Percentiles rank a stretch among this genome's conserved stretches.
phyloP scores from a whole-genome alignment of 2,888 invertebrate genomes.

The Cryptosula pallasiana region DNA sequence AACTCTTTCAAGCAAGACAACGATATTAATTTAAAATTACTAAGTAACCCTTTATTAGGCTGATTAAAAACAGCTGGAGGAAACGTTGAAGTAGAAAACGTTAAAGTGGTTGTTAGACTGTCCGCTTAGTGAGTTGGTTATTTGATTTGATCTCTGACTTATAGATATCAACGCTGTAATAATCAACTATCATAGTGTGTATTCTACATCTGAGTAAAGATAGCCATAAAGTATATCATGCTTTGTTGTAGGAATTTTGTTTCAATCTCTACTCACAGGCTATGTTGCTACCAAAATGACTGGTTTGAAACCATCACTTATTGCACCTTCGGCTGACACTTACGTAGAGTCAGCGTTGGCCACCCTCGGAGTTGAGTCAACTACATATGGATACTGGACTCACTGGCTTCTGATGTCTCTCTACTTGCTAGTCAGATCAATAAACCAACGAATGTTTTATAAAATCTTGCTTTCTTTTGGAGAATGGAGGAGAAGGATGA shows the following conservation, averaged over 20 bases:
- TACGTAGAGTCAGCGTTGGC: constrained; percentile 46
- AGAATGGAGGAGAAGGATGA: background rate
- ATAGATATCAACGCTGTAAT: too few species aligned
- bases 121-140: too few species aligned
- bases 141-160: too few species aligned
- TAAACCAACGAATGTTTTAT: background rate
- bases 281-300: constrained; percentile 76
- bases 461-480: background rate
- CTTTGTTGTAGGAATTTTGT: constrained; percentile 60
- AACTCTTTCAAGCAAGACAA: too few species aligned
- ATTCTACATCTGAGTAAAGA: too few species aligned
- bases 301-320: constrained; percentile 39
- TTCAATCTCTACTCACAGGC: constrained; percentile 79
- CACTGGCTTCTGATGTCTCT: constrained; percentile 32
- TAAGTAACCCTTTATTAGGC: too few species aligned
- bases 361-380: constrained; percentile 43
- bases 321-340: constrained; percentile 44
- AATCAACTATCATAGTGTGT: too few species aligned
- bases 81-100: too few species aligned
- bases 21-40: too few species aligned
- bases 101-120: too few species aligned
- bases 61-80: too few species aligned
- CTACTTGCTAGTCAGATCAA: background rate
- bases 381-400: constrained; percentile 48
- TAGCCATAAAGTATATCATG: too few species aligned